Base-by-base conservation (phyloP, 1,140 invertebrate genomes). In the Drosophila tristis region DNA sequence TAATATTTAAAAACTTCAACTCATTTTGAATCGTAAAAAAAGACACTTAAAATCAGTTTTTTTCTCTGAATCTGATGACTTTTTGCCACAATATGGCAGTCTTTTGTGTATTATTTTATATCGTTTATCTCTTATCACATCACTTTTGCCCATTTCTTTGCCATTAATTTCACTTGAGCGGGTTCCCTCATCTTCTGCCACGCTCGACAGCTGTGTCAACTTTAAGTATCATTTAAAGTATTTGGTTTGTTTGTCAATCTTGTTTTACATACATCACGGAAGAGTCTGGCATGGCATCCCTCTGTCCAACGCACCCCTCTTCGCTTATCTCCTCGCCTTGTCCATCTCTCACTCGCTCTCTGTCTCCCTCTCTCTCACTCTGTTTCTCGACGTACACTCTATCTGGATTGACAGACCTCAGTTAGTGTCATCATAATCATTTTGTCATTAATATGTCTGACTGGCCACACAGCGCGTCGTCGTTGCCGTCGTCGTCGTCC, bases 391-490 rank as follows among this genome's bases (percentile, higher is more conserved):
- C 47, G 29, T 39, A 64, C 55, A 45, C 49, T 50, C 39, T 63
- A 62, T 70, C 64, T 31, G 57, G 66, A 78, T 71, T 78, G 66
- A 78, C 53, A 64, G 75, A 65, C 62, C 73, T 74, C 77, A 74
- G 80, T 80, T 79, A 76, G 78, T 91, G 84, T 91, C 84, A 82
- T 86, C 84, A 90, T 91, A 90, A 91, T 91, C 89, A 91, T 91
- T 91, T 91, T 82, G 89, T 86, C 89, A 91, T 91, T 85, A 91
- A 91, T 91, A 89, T 90, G 82, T 91, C 78, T 90, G 78, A 78
- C 75, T 80, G 75, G 68, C 73, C 84, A 89, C 84, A 89, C 45
- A 67, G 62, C 67, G 66, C 43, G 64, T 77, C 65, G 70, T 70
- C 51, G 31, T 57, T 57, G 61, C 50, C 13, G 13, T 15, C 29